Evolutionary conservation across 2,797 vertebrate species (phyloP), one percentile per base, ranked within the genome.

Genomic region (Tenualosa thibaudeaui): DNA sequence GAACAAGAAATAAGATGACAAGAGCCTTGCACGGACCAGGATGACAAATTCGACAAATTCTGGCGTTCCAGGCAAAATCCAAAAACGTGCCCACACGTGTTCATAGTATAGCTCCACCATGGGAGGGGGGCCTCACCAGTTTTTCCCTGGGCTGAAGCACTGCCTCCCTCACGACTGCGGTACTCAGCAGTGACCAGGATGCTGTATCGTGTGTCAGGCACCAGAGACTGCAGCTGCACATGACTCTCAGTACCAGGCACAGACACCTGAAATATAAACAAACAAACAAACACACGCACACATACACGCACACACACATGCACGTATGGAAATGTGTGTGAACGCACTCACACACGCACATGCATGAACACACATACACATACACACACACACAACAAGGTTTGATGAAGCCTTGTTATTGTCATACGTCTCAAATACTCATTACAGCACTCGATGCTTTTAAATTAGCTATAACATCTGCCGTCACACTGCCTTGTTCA

Each of bases 161-260:
- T 95, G 85, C 94, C 91, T 0, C 97, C 98, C 84, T 98, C 97
- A 78, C 96, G 95, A 2, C 90, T 95, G 84, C 92, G 91, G 60
- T 98, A 97, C 91, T 98, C 89, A 0, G 97, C 97, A 0, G 96
- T 96, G 86, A 97, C 91, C 22, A 93, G 90, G 89, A 98, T 91
- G 68, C 90, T 96, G 94, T 98, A 99, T 3, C 95, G 95, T 58
- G 96, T 94, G 19, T 97, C 96, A 0, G 97, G 96, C 87, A 96
- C 94, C 60, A 99, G 88, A 0, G 94, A 90, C 87, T 96, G 93
- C 2, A 99, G 93, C 46, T 91, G 90, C 86, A 95, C 91, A 0
- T 84, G 92, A 89, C 91, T 96, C 81, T 95, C 93, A 22, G 90
- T 91, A 10, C 96, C 96, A 37, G 95, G 89, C 53, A 97, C 94